Base-by-base conservation (phyloP, 2,113 vertebrate genomes). In the Himantopus leucocephalus region DNA sequence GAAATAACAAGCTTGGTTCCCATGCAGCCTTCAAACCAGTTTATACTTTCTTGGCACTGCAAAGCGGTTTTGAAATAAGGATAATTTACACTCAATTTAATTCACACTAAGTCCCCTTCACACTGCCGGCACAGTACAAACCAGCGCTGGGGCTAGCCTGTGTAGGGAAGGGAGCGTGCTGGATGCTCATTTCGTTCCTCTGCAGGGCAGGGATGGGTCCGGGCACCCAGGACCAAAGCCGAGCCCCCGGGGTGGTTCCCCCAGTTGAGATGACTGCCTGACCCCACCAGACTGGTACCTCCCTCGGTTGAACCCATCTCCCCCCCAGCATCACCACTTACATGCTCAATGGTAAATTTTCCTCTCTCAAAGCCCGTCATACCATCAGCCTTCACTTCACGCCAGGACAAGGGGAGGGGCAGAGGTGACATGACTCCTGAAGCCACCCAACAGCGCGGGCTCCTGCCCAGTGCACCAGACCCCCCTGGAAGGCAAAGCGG, bases 191-290 rank as follows among this genome's bases (percentile, higher is more conserved):
- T 53, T 8, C 1, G 0, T 18, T 41, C 35, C 21, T 35, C 10
- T 4, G 29, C 29, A 6, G 41, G 17, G 20, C 7, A 88, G 7
- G 29, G 29, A 23, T 15, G 24, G 19, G 15, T 24, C 18, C 52
- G 45, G 37, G 53, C 21, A 0, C 3, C 0, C 0, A 24, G 26
- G 8, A 70, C 18, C n/a, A 48, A 83, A 70, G 39, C 22, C 6
- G 9, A 85, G 12, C 22, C 41, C 13, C 8, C 0, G 0, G 50
- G 15, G 2, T 0, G 6, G 15, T 10, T 59, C 32, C 32, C 11
- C 20, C 10, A n/a, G 20, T 4, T 26, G 20, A 58, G 56, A 13
- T 4, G 17, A 29, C 21, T 41, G 22, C n/a, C 71, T 60, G 60
- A 53, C 2, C 43, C 34, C 39, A 22, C 3, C 5, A 1, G 35